Conservation (phyloP, 2,888 invertebrate species). For the Cryptophagus acutangulus region DNA sequence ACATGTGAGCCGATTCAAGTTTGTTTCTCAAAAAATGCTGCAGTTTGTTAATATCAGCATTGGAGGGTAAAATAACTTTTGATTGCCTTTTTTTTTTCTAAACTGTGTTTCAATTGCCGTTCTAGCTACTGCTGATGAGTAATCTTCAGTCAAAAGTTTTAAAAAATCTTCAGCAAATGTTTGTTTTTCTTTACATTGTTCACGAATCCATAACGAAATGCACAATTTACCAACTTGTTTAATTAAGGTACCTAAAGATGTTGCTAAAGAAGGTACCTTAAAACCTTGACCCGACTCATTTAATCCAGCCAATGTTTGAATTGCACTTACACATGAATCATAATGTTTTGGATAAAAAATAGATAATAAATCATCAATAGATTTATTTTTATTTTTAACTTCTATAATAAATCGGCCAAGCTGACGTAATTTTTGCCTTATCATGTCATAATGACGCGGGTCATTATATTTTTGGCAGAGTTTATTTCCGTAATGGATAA, state of each 20-base stretch:
- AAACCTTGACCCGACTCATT: not conserved
- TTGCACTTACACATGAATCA: not conserved
- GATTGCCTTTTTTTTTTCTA: conserved; percentile 1
- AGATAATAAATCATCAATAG: not conserved
- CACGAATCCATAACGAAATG: conserved; percentile 7
- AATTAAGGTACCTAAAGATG: conserved; percentile 7
- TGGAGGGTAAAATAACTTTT: conserved; percentile 7
- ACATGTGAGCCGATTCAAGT: not conserved
- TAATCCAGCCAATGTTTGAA: not conserved
- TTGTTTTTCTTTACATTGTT: not conserved
- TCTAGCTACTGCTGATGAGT: conserved; percentile 1
- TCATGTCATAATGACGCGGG: conserved; percentile 9
- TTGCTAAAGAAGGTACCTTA: conserved; percentile 6
- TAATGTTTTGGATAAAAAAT: not conserved
- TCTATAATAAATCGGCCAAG: not conserved
- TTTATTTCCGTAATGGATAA: conserved; percentile 8
- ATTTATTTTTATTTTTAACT: not conserved
- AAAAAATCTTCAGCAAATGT: conserved; percentile 4
- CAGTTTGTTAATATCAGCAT: conserved; percentile 12
- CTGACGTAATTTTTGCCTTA: conserved; percentile 1
- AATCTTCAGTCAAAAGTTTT: conserved; percentile 7
- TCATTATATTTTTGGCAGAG: conserved; percentile 7
- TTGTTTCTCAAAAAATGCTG: conserved; percentile 6
- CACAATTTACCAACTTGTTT: conserved; percentile 6
- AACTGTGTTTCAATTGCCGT: conserved; percentile 9